Evolutionary conservation across 2,888 invertebrate genomes (phyloP).

Genomic region (Ornithoptera priamus): DNA sequence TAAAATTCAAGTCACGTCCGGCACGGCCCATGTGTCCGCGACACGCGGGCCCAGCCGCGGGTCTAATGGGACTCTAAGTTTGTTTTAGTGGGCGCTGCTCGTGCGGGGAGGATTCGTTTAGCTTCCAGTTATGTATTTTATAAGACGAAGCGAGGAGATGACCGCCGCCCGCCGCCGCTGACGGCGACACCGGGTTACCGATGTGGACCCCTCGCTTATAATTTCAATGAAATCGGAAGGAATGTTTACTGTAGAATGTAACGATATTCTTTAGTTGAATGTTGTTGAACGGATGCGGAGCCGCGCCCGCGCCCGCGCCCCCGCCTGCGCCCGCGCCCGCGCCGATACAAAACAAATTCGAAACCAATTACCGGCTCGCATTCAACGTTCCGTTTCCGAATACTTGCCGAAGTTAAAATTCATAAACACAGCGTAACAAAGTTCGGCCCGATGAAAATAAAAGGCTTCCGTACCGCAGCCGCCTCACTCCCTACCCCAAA

Average conservation of each 20-base stretch:
- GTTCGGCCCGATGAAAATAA: constrained; percentile 45
- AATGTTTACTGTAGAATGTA: no score
- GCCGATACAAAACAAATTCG: neutral
- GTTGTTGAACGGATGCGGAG: no score
- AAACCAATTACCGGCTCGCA: neutral
- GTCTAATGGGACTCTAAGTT: neutral
- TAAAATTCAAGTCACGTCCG: constrained; percentile 13
- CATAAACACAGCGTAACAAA: constrained; percentile 44
- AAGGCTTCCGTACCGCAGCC: constrained; percentile 43
- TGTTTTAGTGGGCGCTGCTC: constrained; percentile 1
- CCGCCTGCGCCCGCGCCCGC: no score
- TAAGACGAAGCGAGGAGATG: neutral
- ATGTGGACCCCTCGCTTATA: no score
- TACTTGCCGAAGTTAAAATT: constrained; percentile 17
- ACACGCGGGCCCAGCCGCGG: neutral
- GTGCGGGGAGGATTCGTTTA: neutral
- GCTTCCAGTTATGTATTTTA: neutral
- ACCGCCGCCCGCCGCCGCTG: neutral
- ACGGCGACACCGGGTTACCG: no score
- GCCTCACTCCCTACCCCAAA: constrained; percentile 6
- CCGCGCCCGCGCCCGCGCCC: no score
- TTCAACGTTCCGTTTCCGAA: constrained; percentile 10
- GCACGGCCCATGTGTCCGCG: neutral
- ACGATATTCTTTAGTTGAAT: no score
- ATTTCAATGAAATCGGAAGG: no score